phyloP scores from a whole-genome alignment of 1,140 invertebrate species.

The Apolygus lucorum region DNA sequence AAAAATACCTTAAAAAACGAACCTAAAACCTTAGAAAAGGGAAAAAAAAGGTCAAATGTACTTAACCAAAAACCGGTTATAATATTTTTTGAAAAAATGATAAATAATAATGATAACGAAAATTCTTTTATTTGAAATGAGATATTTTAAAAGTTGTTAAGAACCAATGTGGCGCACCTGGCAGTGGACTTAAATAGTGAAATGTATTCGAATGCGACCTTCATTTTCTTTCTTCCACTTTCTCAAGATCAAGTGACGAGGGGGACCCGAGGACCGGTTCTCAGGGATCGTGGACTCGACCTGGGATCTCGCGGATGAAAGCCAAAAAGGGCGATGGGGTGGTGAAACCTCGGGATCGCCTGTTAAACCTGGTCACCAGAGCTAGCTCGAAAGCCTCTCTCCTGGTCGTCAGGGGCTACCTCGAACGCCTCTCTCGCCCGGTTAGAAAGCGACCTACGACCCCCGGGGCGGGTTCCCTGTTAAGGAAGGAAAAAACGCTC shows the following conservation, averaged over 20 bases:
- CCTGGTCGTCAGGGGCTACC: too few species aligned
- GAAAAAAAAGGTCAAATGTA: neutral
- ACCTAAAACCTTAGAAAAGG: too few species aligned
- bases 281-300: too few species aligned
- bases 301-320: too few species aligned
- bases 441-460: constrained; percentile 17
- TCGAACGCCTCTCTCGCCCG: neutral
- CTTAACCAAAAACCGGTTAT: neutral
- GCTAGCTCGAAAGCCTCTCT: neutral
- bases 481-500: neutral
- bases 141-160: neutral
- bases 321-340: too few species aligned
- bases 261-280: neutral
- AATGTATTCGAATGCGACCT: neutral
- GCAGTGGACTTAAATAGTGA: neutral
- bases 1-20: too few species aligned
- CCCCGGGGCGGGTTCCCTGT: neutral
- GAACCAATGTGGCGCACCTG: neutral
- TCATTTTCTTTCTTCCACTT: neutral
- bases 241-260: constrained; percentile 1
- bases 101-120: neutral
- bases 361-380: too few species aligned
- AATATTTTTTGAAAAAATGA: too few species aligned
- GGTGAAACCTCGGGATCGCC: too few species aligned
- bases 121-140: neutral